Evolutionary conservation across 2,888 invertebrate species (phyloP).

Genomic region (Drosophila kokeensis): DNA sequence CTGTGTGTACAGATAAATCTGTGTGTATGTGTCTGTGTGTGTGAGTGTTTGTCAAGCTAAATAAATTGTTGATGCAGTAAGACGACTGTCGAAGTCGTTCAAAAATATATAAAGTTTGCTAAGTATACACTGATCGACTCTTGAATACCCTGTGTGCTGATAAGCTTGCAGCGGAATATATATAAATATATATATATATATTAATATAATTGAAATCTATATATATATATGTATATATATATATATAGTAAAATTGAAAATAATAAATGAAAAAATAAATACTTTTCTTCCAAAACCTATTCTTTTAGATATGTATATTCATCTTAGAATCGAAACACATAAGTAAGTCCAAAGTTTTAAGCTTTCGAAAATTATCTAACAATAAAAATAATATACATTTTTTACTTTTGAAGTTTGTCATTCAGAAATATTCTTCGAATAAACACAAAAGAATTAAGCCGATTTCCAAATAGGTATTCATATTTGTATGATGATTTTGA

Average conservation of each 20-base stretch:
- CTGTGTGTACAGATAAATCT: slow-evolving; percentile 4
- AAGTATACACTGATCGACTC: slow-evolving; percentile 3
- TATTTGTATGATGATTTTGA: background rate
- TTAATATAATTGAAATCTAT: too few species aligned
- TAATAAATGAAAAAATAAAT: too few species aligned
- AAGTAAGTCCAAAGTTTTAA: background rate
- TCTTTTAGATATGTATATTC: background rate
- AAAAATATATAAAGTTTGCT: slow-evolving; percentile 29
- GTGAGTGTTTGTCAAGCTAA: slow-evolving; percentile 12
- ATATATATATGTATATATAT: too few species aligned
- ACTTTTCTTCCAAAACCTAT: too few species aligned
- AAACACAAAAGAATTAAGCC: background rate
- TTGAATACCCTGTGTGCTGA: slow-evolving; percentile 30
- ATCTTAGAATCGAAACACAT: background rate
- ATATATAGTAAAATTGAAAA: too few species aligned
- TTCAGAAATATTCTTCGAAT: background rate
- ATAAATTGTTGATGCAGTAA: slow-evolving; percentile 48
- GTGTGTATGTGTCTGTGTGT: slow-evolving; percentile 7
- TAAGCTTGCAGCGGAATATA: rapidly evolving
- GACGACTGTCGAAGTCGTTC: slow-evolving; percentile 27
- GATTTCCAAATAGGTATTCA: background rate
- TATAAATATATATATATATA: rapidly evolving
- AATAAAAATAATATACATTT: background rate
- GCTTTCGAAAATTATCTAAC: background rate
- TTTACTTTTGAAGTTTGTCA: background rate